Conservation (phyloP, 2,113 vertebrate genomes). For the Drymodes brunneopygia region DNA sequence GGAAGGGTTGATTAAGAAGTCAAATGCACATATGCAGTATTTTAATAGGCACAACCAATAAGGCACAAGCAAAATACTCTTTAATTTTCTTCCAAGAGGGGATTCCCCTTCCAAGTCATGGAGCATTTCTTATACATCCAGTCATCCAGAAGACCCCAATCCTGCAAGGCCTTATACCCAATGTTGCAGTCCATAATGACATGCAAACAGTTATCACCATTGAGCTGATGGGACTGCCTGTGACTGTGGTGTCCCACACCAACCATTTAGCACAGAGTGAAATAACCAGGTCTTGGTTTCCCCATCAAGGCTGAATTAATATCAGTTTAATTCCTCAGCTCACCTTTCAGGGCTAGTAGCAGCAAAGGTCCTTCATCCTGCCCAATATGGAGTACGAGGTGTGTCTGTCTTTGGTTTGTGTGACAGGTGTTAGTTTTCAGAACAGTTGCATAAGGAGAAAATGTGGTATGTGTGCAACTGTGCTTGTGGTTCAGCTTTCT, state of each 20-base stretch:
- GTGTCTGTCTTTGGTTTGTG: not conserved
- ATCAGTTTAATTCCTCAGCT: not conserved
- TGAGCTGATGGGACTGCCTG: not conserved
- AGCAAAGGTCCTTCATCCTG: not conserved
- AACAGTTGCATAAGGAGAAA: not conserved
- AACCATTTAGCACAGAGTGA: not conserved
- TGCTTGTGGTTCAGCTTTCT: not conserved
- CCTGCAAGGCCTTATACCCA: not conserved
- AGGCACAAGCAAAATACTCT: not conserved
- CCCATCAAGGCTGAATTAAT: not conserved
- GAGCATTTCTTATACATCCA: not conserved
- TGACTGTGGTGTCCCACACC: not conserved
- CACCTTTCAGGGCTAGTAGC: not conserved
- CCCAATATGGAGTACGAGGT: not conserved
- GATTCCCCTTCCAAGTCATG: not conserved
- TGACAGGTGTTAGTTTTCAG: rapidly evolving
- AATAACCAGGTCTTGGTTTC: not conserved
- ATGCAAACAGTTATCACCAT: not conserved
- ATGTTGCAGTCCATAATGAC: rapidly evolving
- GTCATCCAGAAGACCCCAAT: not conserved
- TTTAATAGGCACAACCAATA: not conserved
- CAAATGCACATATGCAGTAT: not conserved
- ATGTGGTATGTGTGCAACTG: rapidly evolving
- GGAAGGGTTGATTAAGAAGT: not conserved
- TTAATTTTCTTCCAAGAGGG: not conserved